Conservation (phyloP, 1,140 invertebrate genomes). For the Parasteatoda tepidariorum region DNA sequence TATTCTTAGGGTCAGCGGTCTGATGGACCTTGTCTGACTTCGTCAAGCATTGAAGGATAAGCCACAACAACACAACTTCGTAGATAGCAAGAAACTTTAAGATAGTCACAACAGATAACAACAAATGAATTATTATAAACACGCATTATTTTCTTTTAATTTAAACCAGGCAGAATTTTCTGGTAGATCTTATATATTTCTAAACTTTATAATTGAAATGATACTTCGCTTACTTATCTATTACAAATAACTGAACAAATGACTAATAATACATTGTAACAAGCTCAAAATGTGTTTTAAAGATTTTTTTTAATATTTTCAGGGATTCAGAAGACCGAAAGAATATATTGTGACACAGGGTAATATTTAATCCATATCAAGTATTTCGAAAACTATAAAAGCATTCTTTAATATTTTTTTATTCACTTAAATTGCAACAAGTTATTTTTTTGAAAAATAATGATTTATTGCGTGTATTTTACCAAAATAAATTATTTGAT, state of each 20-base stretch:
- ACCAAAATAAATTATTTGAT: neutral
- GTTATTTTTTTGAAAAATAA: neutral
- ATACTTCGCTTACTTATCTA: neutral
- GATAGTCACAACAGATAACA: too few species aligned
- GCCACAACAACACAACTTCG: too few species aligned
- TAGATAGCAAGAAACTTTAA: too few species aligned
- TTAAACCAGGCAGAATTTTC: too few species aligned
- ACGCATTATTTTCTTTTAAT: too few species aligned
- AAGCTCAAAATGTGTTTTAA: neutral
- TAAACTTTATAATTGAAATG: neutral
- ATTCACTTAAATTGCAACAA: neutral
- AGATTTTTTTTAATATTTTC: conserved; percentile 48
- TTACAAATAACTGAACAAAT: neutral
- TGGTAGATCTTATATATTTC: neutral
- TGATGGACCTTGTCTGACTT: too few species aligned
- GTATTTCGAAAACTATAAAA: neutral
- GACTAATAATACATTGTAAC: neutral
- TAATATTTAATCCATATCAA: conserved; percentile 33
- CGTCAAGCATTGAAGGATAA: too few species aligned
- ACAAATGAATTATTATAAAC: too few species aligned
- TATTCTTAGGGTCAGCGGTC: too few species aligned
- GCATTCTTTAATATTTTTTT: neutral
- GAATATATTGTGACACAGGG: conserved; percentile 88
- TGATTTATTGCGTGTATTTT: neutral
- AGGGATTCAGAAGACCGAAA: conserved; percentile 77